These are phyloP conservation scores for Pantala flavescens DNA, from an alignment of 1,140 invertebrate species.

Conservation along the genomic window DNA sequence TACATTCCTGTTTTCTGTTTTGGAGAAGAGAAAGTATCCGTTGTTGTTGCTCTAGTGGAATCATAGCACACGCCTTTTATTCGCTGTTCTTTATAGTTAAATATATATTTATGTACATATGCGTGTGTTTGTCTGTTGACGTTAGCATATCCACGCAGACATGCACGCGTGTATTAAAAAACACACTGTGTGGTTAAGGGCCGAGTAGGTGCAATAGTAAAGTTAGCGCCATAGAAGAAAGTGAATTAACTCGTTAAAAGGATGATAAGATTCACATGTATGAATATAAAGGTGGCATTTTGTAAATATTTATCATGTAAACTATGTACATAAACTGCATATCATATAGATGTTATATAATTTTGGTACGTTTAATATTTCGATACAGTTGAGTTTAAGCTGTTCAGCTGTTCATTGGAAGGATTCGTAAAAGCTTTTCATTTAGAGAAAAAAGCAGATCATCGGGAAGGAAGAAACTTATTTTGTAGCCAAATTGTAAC, in stretches of 20 bases:
- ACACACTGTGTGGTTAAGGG: neutral
- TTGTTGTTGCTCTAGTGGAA: too few relatives aligned
- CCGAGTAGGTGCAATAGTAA: neutral
- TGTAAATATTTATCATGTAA: neutral
- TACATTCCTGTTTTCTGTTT: too few relatives aligned
- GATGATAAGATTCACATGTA: neutral
- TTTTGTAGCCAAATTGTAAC: neutral
- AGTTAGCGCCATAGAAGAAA: neutral
- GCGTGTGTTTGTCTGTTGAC: too few relatives aligned
- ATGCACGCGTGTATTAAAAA: neutral
- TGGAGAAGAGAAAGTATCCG: too few relatives aligned
- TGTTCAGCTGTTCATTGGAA: neutral
- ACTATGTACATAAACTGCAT: constrained; percentile 6
- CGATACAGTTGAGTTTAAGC: neutral
- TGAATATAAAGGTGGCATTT: neutral
- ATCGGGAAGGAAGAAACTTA: neutral
- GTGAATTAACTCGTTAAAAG: neutral
- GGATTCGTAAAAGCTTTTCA: neutral
- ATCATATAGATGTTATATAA: constrained; percentile 4
- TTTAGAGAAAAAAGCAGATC: neutral
- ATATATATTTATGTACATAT: too few relatives aligned
- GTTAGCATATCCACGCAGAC: too few relatives aligned
- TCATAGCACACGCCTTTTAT: too few relatives aligned
- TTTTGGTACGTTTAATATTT: neutral
- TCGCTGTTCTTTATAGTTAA: too few relatives aligned